Evolutionary conservation across 2,113 vertebrate genomes (phyloP).

Genomic region (Numida meleagris): DNA sequence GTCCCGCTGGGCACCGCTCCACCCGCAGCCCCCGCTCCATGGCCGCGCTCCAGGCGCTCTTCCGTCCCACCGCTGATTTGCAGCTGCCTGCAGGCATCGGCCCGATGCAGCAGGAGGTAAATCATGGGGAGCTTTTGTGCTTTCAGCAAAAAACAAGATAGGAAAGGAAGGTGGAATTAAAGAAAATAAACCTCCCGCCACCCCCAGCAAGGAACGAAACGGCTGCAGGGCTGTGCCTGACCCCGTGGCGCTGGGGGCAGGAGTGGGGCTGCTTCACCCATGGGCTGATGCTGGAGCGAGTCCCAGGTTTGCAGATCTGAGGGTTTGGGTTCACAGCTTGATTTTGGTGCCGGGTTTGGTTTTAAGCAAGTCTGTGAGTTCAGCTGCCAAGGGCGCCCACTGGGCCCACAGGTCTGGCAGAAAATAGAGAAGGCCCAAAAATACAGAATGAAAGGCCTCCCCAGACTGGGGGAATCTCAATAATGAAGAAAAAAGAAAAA

Average conservation of each 20-base stretch:
- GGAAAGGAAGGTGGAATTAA: neutral
- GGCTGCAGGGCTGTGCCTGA: accelerated
- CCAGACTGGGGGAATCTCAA: neutral
- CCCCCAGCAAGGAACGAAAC: neutral
- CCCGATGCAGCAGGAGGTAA: neutral
- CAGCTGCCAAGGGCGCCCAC: neutral
- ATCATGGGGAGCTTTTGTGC: slow-evolving; percentile 19
- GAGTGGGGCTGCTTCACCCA: neutral
- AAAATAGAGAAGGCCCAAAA: neutral
- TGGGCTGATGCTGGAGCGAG: neutral
- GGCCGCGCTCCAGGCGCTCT: neutral
- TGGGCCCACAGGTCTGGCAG: accelerated
- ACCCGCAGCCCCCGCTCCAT: accelerated
- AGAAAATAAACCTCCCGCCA: neutral
- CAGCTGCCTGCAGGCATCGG: neutral
- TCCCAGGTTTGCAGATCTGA: neutral
- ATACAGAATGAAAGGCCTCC: neutral
- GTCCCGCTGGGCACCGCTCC: accelerated
- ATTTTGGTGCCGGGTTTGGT: neutral
- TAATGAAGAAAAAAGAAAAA: neutral
- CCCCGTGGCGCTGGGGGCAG: accelerated
- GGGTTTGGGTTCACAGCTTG: neutral
- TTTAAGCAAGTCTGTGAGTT: neutral
- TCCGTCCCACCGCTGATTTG: neutral
- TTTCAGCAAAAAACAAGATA: slow-evolving; percentile 39